These are phyloP conservation scores for Magallana gigas DNA, from an alignment of 1,140 invertebrate species.

Conservation along the genomic window DNA sequence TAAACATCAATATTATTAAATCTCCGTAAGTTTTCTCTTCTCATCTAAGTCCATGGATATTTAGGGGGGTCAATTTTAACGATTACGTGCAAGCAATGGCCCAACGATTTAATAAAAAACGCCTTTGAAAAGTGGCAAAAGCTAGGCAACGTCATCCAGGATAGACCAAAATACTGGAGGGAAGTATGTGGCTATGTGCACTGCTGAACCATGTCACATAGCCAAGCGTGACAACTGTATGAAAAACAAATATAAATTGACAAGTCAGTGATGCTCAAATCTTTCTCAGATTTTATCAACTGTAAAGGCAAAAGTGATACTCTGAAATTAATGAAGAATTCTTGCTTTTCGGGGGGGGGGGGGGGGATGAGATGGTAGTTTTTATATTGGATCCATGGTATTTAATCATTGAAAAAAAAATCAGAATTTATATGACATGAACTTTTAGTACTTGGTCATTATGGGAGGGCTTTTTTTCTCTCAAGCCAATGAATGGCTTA, in stretches of 20 bases:
- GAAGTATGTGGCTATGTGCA: not conserved
- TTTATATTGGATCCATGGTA: not conserved
- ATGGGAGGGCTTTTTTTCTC: not conserved
- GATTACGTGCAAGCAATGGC: no score
- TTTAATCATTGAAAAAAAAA: not conserved
- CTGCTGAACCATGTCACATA: slow-evolving; percentile 8
- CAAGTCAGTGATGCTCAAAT: slow-evolving; percentile 29
- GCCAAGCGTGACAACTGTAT: slow-evolving; percentile 6
- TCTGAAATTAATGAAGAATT: slow-evolving; percentile 38
- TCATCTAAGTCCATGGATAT: no score
- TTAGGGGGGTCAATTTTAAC: no score
- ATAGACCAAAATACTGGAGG: no score
- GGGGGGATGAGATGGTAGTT: not conserved
- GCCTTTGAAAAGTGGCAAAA: no score
- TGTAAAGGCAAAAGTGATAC: slow-evolving; percentile 27
- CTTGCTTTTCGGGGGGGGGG: not conserved
- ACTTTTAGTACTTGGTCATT: slow-evolving; percentile 26
- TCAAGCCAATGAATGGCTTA: slow-evolving; percentile 21
- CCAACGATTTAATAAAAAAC: no score
- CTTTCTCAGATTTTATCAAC: slow-evolving; percentile 8
- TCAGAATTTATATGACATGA: not conserved
- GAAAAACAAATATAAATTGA: slow-evolving; percentile 29
- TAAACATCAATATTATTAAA: no score
- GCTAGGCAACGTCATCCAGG: no score
- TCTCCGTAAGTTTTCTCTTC: no score